These are phyloP conservation scores for Metalampra italica DNA, from an alignment of 2,888 invertebrate species.

Conservation along the genomic window DNA sequence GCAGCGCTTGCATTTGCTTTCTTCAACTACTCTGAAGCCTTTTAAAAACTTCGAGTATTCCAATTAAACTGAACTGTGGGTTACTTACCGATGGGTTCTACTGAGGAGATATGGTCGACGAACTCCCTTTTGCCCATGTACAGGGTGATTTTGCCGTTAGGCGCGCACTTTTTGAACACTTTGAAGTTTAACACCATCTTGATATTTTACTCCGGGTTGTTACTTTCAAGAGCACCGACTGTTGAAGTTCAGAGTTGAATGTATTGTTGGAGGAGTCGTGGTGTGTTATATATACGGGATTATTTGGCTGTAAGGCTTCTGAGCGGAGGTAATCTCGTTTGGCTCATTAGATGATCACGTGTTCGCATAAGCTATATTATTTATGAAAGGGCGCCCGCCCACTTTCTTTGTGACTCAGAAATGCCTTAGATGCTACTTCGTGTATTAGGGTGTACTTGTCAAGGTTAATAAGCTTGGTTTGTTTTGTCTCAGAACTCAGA, in stretches of 20 bases:
- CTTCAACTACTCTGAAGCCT: neutral
- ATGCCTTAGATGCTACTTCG: too few species aligned
- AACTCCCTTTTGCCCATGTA: conserved; percentile 93
- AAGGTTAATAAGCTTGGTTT: neutral
- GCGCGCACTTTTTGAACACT: conserved; percentile 94
- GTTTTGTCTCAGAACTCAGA: too few species aligned
- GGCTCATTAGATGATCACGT: conserved; percentile 44
- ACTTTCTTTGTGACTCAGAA: too few species aligned
- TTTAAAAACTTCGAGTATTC: neutral
- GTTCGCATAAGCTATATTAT: too few species aligned
- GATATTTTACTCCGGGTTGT: conserved; percentile 8
- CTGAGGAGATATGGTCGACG: conserved; percentile 90
- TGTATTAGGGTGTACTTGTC: neutral
- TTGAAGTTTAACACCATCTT: conserved; percentile 94
- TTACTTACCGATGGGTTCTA: conserved; percentile 88
- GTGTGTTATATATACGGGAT: conserved; percentile 49
- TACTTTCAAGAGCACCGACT: neutral
- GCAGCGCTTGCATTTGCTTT: conserved; percentile 3
- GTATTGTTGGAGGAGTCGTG: neutral
- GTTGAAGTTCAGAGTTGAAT: conserved; percentile 7
- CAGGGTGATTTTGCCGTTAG: conserved; percentile 91
- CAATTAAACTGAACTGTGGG: conserved; percentile 4
- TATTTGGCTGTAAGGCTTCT: conserved; percentile 54
- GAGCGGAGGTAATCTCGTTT: conserved; percentile 47
- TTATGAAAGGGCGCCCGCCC: neutral